A percentile compares a stretch with the other conserved stretches of the same genome.
phyloP scores from a whole-genome alignment of 2,888 invertebrate genomes.

The Agrochola lychnidis region DNA sequence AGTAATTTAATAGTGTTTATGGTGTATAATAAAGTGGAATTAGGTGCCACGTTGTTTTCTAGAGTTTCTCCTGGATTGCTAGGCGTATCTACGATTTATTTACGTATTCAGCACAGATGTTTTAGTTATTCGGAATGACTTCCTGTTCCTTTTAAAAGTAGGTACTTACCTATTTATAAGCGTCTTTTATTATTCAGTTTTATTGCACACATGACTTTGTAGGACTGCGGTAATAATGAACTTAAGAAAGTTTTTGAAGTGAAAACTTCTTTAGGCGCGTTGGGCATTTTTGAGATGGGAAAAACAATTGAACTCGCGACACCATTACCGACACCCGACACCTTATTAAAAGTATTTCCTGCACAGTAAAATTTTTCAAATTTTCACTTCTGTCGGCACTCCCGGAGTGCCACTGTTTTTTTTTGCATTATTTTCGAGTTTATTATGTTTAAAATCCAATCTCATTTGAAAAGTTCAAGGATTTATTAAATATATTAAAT shows the following conservation, averaged over 20 bases:
- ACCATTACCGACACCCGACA: no score
- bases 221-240: no score
- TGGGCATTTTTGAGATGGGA: no score
- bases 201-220: not conserved
- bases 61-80: slow-evolving; percentile 25
- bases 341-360: no score
- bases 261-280: no score
- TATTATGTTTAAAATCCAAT: not conserved
- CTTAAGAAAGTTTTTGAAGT: no score
- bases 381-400: no score
- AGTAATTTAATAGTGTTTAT: slow-evolving; percentile 33
- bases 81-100: slow-evolving; percentile 42
- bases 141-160: slow-evolving; percentile 39
- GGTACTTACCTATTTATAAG: slow-evolving; percentile 8
- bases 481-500: not conserved
- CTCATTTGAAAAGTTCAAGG: slow-evolving; percentile 3
- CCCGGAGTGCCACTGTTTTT: no score
- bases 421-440: not conserved
- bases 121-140: slow-evolving; percentile 36
- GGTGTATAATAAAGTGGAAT: slow-evolving; percentile 15
- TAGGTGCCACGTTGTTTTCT: slow-evolving; percentile 31
- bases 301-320: no score
- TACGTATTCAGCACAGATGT: slow-evolving; percentile 57
- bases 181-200: not conserved
- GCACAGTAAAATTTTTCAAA: no score